phyloP scores from a whole-genome alignment of 2,888 invertebrate species.

The Dichetophora obliterata region DNA sequence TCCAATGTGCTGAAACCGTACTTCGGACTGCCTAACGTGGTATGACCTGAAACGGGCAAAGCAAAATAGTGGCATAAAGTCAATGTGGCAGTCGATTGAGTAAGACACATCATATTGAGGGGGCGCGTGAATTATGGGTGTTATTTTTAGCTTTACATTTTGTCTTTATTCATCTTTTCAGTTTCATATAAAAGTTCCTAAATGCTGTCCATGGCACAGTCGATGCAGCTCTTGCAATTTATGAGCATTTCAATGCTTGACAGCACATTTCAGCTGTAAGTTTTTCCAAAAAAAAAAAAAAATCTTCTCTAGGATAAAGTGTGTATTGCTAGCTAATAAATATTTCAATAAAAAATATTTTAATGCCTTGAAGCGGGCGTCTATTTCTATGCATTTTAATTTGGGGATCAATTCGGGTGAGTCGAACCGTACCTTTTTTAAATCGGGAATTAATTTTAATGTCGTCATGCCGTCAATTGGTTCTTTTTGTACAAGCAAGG shows the following conservation, averaged over 20 bases:
- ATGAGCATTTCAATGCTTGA: slow-evolving; percentile 16
- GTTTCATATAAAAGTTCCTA: no score
- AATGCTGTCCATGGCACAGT: background rate
- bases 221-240: slow-evolving; percentile 4
- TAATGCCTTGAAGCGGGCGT: background rate
- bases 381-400: background rate
- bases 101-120: background rate
- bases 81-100: background rate
- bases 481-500: background rate
- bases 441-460: slow-evolving; percentile 22
- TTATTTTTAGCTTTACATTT: no score
- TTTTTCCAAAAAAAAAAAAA: background rate
- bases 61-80: background rate
- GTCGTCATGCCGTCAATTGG: slow-evolving; percentile 32
- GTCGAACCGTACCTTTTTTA: slow-evolving; percentile 4
- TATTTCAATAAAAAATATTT: slow-evolving; percentile 1
- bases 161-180: no score
- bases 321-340: slow-evolving; percentile 17
- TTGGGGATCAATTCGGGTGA: slow-evolving; percentile 7
- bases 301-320: background rate
- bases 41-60: slow-evolving; percentile 58
- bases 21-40: slow-evolving; percentile 70
- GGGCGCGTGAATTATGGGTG: background rate
- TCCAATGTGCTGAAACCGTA: slow-evolving; percentile 74
- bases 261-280: background rate